Base-by-base conservation (phyloP, 2,888 invertebrate species). In the Hipparchia semele region DNA sequence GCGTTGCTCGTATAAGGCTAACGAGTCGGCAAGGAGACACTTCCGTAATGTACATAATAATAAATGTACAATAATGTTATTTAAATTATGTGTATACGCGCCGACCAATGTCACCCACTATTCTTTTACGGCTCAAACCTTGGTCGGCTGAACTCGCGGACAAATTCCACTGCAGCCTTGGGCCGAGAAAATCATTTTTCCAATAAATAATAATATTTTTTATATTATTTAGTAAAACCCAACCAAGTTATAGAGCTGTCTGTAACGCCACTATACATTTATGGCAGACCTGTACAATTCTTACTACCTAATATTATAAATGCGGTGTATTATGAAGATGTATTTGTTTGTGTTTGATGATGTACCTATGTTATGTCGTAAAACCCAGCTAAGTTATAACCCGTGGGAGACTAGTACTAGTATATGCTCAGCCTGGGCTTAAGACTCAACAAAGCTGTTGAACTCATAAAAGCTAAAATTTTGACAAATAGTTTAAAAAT, bases 71-170 rank as follows among this genome's bases (percentile, higher is more conserved):
- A 80, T 85, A 83, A 83, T 80, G 79, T 80, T 84, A 82, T 84
- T 86, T 86, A 85, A 85, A 84, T 86, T 86, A 87, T 86, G 82
- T 85, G 81, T 82, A 79, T 84, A 81, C 83, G 78, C 80, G 77
- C 73, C 76, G 75, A 80, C 85, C 90, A 91, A 90, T 91, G 91
- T 81, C 91, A 84, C 80, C 90, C 84, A 90, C 89, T 88, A 87
- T 88, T 88, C 86, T 90, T 89, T 88, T 84, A 86, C 80, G 78
- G 76, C 68, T 75, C 73, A 77, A 84, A 83, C 90, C 90, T 90
- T 90, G 89, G 82, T 87, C 80, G 80, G 79, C 79, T 84, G 84
- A 85, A 86, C 85, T 82, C 79, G 73, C 75, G 70, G 68, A 77
- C 73, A 74, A 76, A 77, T 80, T 73, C 68, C 72, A 69, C 70